Base-by-base conservation (phyloP, 2,888 invertebrate genomes). In the Odontocerum albicorne region DNA sequence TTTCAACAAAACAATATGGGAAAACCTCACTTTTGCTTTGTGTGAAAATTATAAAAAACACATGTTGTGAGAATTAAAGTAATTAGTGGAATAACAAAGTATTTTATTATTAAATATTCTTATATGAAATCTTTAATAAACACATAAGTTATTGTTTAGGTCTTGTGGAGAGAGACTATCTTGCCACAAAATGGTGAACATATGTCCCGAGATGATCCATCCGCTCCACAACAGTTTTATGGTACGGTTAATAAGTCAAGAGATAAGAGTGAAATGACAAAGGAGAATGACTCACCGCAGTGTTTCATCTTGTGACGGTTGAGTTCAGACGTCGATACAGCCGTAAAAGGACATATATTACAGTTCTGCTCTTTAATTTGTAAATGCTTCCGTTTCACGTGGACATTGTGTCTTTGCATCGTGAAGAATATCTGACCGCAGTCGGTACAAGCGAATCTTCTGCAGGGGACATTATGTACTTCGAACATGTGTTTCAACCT, bases 401-500 rank as follows among this genome's bases (percentile, higher is more conserved):
- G 51, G 2, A 43, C 19, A 27, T 51, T 42, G 15, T 42, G 33
- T 8, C 20, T 33, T 17, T 51, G 51, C 7, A 51, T 36, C 12
- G 51, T 51, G 43, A 40, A 51, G 19, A 51, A 51, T 6, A 44
- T 17, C 36, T 44, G 43, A n/a, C 32, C 32, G 36, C 51, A 51
- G 8, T 36, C n/a, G 3, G 35, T 36, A 4, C 51, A 51, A 7
- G 35, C 22, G 35, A 42, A 51, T 12, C 31, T 35, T 3, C 51
- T 33, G 17, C 51, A 51, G 17, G 43, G 43, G 6, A 51, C 51
- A 10, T 27, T 27, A 16, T 51, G 51, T n/a, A 17, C 27, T 13
- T 51, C 43, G n/a, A 42, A 51, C 51, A 51, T 51, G 51, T 51
- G 51, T 22, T 51, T 51, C 38, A 43, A 32, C 12, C 43, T 15